phyloP scores from a whole-genome alignment of 2,888 invertebrate species.

The Hedya salicella region DNA sequence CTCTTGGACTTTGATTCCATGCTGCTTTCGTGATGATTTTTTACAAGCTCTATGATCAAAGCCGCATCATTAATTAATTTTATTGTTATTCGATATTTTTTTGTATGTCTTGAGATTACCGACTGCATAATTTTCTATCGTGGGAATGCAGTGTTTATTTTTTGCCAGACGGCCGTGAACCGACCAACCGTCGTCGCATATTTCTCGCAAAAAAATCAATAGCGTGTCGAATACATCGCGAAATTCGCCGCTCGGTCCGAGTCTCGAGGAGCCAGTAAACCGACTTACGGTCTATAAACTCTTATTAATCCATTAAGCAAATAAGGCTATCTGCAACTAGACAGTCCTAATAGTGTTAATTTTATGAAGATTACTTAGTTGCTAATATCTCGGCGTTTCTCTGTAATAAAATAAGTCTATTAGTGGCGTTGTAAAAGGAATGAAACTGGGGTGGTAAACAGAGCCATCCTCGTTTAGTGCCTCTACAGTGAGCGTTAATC shows the following conservation, averaged over 20 bases:
- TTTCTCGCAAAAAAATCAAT: slow-evolving; percentile 40
- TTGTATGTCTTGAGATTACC: slow-evolving; percentile 12
- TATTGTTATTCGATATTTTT: not conserved
- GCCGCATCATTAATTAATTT: not conserved
- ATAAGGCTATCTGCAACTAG: slow-evolving; percentile 45
- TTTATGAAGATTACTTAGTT: slow-evolving; percentile 72
- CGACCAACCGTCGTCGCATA: slow-evolving; percentile 34
- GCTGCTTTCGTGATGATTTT: not conserved
- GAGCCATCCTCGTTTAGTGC: slow-evolving; percentile 73
- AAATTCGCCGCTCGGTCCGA: slow-evolving; percentile 14
- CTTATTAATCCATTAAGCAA: slow-evolving; percentile 40
- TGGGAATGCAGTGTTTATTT: slow-evolving; percentile 41
- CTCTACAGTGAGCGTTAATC: slow-evolving; percentile 78
- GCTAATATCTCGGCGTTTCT: slow-evolving; percentile 69
- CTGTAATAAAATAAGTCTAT: slow-evolving; percentile 76
- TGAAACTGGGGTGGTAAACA: slow-evolving; percentile 70
- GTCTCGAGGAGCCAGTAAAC: slow-evolving; percentile 22
- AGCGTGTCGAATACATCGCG: slow-evolving; percentile 26
- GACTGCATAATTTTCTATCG: slow-evolving; percentile 38
- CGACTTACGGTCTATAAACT: slow-evolving; percentile 29
- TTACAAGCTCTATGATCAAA: slow-evolving; percentile 2
- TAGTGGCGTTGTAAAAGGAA: slow-evolving; percentile 75
- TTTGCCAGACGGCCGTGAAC: slow-evolving; percentile 36
- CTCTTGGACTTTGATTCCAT: not conserved
- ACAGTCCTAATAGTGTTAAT: slow-evolving; percentile 58